These are phyloP conservation scores for Chelonia mydas DNA, from an alignment of 2,797 vertebrate genomes.

Conservation along the genomic window DNA sequence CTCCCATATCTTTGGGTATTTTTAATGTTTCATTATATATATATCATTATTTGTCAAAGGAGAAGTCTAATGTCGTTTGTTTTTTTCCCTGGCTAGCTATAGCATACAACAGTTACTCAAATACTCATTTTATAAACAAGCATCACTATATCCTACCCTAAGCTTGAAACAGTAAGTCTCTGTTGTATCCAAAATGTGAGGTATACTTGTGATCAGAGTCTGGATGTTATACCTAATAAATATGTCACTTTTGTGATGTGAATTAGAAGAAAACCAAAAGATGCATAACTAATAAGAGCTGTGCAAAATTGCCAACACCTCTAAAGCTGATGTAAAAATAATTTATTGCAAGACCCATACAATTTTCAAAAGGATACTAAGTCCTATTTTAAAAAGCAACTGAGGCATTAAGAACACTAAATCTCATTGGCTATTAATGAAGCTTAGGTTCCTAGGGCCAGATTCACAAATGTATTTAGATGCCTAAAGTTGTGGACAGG, in stretches of 20 bases:
- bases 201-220: constrained; percentile 36
- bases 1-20: neutral
- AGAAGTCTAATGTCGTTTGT: neutral
- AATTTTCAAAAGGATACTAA: neutral
- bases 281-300: constrained; percentile 33
- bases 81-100: neutral
- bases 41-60: neutral
- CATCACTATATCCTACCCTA: constrained; percentile 57
- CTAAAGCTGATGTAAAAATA: neutral
- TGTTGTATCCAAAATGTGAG: neutral
- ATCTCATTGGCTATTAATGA: neutral
- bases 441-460: neutral
- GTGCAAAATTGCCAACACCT: constrained; percentile 8
- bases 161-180: constrained; percentile 42
- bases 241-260: constrained; percentile 67
- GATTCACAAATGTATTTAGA: neutral
- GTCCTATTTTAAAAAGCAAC: neutral
- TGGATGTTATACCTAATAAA: constrained; percentile 65
- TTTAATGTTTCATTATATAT: neutral
- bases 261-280: constrained; percentile 61
- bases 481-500: neutral
- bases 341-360: neutral
- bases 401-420: neutral
- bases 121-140: constrained; percentile 70
- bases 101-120: constrained; percentile 36